These are phyloP conservation scores for Sitophilus oryzae DNA, from an alignment of 1,140 invertebrate species.

Conservation along the genomic window DNA sequence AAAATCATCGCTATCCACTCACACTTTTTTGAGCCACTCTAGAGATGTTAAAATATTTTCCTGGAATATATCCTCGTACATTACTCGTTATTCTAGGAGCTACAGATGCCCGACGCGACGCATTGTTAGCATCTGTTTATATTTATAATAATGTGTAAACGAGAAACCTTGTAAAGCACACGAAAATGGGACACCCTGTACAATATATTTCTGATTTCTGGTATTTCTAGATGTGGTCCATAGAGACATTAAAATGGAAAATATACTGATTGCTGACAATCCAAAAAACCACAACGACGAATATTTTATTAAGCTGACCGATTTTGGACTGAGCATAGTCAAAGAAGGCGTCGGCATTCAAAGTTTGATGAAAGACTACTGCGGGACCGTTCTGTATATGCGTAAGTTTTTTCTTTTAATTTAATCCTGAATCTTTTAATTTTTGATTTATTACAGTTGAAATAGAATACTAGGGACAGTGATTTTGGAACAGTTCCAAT, in stretches of 20 bases:
- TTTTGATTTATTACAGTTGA: background rate
- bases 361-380: constrained; percentile 51
- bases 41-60: no score
- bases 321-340: constrained; percentile 54
- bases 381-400: constrained; percentile 56
- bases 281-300: constrained; percentile 45
- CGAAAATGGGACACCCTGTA: no score
- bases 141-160: background rate
- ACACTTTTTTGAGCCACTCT: no score
- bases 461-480: no score
- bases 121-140: background rate
- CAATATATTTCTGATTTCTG: constrained; percentile 4
- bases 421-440: background rate
- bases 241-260: constrained; percentile 55
- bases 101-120: no score
- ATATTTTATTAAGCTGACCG: constrained; percentile 52
- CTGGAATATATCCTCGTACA: background rate
- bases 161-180: no score
- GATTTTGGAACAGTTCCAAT: no score
- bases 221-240: constrained; percentile 52
- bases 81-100: no score
- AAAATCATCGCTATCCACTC: no score
- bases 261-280: constrained; percentile 50
- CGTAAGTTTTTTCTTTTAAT: constrained; percentile 37
- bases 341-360: constrained; percentile 49